A percentile compares a stretch with the other conserved stretches of the same genome.
phyloP scores from a whole-genome alignment of 2,113 vertebrate species.

The Mobula hypostoma region DNA sequence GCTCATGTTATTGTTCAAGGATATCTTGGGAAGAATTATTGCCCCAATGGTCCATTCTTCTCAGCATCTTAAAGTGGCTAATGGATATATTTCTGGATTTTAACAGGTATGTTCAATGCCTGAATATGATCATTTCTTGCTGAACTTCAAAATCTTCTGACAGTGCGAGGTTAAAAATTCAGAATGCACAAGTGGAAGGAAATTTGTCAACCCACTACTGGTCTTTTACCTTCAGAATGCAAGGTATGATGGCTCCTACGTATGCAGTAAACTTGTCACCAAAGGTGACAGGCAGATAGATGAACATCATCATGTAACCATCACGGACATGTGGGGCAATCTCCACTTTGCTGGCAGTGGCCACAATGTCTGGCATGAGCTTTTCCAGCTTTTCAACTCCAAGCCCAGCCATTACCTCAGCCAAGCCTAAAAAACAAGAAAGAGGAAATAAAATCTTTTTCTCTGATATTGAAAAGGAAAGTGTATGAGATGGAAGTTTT shows the following conservation, averaged over 20 bases:
- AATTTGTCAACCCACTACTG: neutral
- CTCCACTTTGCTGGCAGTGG: constrained; percentile 91
- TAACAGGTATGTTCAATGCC: too few relatives aligned
- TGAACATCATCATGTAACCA: constrained; percentile 99
- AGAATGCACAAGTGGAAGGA: too few relatives aligned
- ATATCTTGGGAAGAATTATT: too few relatives aligned
- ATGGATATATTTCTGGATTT: too few relatives aligned
- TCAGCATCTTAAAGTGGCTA: too few relatives aligned
- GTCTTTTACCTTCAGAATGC: constrained; percentile 84
- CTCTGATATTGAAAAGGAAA: neutral
- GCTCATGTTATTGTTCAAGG: too few relatives aligned
- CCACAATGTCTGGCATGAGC: constrained; percentile 95
- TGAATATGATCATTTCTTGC: too few relatives aligned
- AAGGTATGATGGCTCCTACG: constrained; percentile 94
- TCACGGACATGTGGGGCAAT: constrained; percentile 94
- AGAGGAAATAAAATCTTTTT: neutral
- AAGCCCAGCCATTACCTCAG: constrained; percentile 94
- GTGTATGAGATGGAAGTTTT: neutral
- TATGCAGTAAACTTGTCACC: constrained; percentile 94
- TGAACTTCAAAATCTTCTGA: too few relatives aligned
- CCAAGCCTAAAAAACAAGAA: constrained; percentile 64
- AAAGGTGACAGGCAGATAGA: constrained; percentile 94
- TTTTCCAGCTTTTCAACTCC: constrained; percentile 97
- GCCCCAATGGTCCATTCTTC: too few relatives aligned
- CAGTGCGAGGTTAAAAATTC: too few relatives aligned